Evolutionary conservation across 2,888 invertebrate species (phyloP), one percentile per base, ranked within the genome.

Genomic region (Mamestra brassicae): DNA sequence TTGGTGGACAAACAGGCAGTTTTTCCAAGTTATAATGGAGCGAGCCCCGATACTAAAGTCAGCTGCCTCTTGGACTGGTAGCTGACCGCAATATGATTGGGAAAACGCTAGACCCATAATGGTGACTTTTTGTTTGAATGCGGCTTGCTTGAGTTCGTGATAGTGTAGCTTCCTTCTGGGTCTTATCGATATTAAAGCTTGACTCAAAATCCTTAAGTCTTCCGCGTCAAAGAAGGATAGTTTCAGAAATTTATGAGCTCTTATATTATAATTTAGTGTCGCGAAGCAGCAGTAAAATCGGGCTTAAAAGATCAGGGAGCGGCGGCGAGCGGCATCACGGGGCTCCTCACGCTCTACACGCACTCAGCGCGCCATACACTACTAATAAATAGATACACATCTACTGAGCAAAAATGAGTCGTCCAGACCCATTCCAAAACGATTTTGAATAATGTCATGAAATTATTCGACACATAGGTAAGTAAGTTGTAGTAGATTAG

Each of bases 191-290:
- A 92, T 91, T 90, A 91, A 87, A 86, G 81, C 76, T 78, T 76
- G 84, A 81, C 85, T 80, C 88, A 87, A 91, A 90, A 90, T 87
- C 90, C 91, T 91, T 94, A 95, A 95, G 93, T 92, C 93, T 82
- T 79, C 75, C 82, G 71, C 89, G 95, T 95, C 95, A 93, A 88
- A 85, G 84, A 86, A 89, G 94, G 95, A 95, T 96, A 96, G 96
- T 96, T 95, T 92, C 90, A 86, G 92, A 92, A 96, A 96, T 96
- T 96, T 96, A 96, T 92, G 96, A 94, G 92, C 90, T 96, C 96
- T 96, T 96, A 95, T 95, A 96, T 96, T 96, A 95, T 96, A 96
- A 96, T 96, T 96, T 96, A 96, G 95, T 95, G 90, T 91, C 90
- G 93, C 92, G 90, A 91, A 91, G 91, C 88, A 89, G 92, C 94